phyloP scores from a whole-genome alignment of 2,797 vertebrate species.

The Calcarius lapponicus region DNA sequence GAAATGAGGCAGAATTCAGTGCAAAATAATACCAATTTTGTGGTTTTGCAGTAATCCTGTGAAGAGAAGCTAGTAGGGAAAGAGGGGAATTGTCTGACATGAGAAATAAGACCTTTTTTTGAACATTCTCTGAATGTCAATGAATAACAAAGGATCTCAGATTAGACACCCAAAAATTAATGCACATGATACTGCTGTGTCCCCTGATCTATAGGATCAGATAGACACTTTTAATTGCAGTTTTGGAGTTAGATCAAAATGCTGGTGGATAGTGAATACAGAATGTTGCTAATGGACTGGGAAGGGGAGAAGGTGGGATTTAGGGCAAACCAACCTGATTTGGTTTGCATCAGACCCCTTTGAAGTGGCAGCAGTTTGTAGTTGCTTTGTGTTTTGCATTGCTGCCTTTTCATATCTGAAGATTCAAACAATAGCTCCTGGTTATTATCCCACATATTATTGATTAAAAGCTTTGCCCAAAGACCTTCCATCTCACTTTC shows the following conservation, averaged over 20 bases:
- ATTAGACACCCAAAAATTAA: conserved; percentile 4
- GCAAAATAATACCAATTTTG: neutral
- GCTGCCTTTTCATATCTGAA: conserved; percentile 67
- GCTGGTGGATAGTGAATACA: neutral
- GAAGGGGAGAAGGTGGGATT: neutral
- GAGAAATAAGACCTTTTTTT: conserved; percentile 3
- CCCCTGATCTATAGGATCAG: neutral
- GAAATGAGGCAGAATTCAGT: neutral
- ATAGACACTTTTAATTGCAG: conserved; percentile 17
- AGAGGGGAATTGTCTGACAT: neutral
- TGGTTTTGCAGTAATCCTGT: neutral
- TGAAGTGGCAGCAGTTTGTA: conserved; percentile 33
- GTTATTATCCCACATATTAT: conserved; percentile 84
- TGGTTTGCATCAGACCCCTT: conserved; percentile 16
- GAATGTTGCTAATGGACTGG: conserved; percentile 11
- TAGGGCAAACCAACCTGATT: neutral
- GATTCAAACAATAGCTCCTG: conserved; percentile 79
- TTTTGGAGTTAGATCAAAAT: conserved; percentile 48
- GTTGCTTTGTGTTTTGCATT: conserved; percentile 62
- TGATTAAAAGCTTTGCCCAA: conserved; percentile 89
- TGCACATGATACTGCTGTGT: neutral
- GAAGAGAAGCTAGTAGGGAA: neutral
- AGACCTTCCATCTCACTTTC: conserved; percentile 89
- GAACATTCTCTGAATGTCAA: neutral
- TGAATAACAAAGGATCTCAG: neutral